Conservation (phyloP, 1,140 invertebrate genomes). For the Stenopsyche tienmushanensis region DNA sequence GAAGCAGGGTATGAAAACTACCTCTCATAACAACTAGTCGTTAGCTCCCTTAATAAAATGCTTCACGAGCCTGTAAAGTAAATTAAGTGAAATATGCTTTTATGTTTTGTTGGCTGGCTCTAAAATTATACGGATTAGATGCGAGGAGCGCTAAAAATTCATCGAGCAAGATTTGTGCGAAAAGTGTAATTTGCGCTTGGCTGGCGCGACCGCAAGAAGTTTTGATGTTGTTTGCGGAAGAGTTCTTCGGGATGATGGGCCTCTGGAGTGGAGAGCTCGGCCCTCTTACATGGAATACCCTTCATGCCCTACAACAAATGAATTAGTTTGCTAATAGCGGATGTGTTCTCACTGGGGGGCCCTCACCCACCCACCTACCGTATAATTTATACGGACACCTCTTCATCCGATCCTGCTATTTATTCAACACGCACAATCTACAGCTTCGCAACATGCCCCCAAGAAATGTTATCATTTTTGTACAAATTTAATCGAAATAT, state of each 20-base stretch:
- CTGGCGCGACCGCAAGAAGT: constrained; percentile 25
- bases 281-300: constrained; percentile 24
- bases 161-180: constrained; percentile 10
- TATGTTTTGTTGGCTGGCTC: neutral
- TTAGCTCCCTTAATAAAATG: too few relatives aligned
- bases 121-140: constrained; percentile 1
- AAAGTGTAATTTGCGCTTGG: constrained; percentile 2
- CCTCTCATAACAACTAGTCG: too few relatives aligned
- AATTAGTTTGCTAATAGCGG: constrained; percentile 29
- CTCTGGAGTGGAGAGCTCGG: constrained; percentile 17
- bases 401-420: too few relatives aligned
- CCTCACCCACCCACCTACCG: too few relatives aligned
- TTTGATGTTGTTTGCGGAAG: constrained; percentile 29
- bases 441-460: too few relatives aligned
- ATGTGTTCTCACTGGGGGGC: constrained; percentile 25
- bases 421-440: too few relatives aligned
- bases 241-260: constrained; percentile 26
- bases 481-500: too few relatives aligned
- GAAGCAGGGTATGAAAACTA: neutral
- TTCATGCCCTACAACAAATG: constrained; percentile 20
- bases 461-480: too few relatives aligned
- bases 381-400: too few relatives aligned
- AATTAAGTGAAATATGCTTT: constrained; percentile 8
- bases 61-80: neutral
- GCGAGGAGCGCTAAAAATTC: constrained; percentile 1